A percentile compares a stretch with the other conserved stretches of the same genome.
These are phyloP conservation scores for Heliconius congener DNA, from an alignment of 1,140 invertebrate genomes.

Conservation along the genomic window DNA sequence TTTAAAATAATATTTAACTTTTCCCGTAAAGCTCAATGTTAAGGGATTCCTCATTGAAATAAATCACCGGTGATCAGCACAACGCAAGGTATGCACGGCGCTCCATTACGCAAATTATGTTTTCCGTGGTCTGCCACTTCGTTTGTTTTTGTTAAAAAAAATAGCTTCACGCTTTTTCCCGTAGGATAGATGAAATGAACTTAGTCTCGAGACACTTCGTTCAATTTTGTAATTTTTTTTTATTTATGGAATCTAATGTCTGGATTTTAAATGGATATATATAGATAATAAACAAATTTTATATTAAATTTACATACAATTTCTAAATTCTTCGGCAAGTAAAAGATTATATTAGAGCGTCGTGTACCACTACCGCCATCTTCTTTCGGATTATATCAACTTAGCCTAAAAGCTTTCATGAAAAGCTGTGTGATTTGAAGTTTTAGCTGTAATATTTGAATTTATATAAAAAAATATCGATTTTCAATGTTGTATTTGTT, in stretches of 20 bases:
- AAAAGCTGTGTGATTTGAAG: too few species aligned
- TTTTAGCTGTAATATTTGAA: too few species aligned
- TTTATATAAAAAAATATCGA: too few species aligned
- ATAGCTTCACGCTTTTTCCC: not conserved
- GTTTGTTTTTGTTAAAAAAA: not conserved
- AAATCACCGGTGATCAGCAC: slow-evolving; percentile 59
- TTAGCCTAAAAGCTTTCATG: not conserved
- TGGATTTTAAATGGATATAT: too few species aligned
- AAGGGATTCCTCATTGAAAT: slow-evolving; percentile 53
- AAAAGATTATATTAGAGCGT: not conserved
- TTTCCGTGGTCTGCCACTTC: slow-evolving; percentile 25
- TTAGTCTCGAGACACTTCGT: too few species aligned
- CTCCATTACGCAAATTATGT: slow-evolving; percentile 56
- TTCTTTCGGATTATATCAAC: not conserved
- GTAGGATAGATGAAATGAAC: not conserved
- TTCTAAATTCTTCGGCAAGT: too few species aligned
- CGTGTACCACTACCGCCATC: not conserved
- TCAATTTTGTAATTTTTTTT: too few species aligned
- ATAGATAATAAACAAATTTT: too few species aligned
- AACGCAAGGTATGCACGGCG: slow-evolving; percentile 50
- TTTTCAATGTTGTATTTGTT: too few species aligned
- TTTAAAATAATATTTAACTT: not conserved
- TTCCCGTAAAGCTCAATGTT: not conserved
- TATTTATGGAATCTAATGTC: too few species aligned
- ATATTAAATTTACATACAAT: too few species aligned